Base-by-base conservation (phyloP, 1,140 invertebrate species). In the Limonius californicus region DNA sequence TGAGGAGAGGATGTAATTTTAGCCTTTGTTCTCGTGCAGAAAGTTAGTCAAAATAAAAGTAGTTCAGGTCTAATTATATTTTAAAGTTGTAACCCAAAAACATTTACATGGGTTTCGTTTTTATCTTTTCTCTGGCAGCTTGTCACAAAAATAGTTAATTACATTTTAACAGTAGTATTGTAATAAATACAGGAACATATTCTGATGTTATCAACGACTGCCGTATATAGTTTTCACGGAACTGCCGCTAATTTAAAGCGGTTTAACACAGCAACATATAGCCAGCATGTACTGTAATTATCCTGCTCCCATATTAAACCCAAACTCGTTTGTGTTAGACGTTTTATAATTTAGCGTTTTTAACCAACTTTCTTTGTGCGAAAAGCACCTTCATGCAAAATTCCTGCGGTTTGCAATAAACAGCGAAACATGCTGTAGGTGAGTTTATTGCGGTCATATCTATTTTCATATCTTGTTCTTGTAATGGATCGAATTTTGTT, bases 161-260 rank as follows among this genome's bases (percentile, higher is more conserved):
- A 43, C 63, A 59, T 64, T 59, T 63, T 59, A 65, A 66, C 57
- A 66, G 58, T 63, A 45, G 50, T 59, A 55, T 53, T 43, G 43
- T 57, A 63, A 61, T 66, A 66, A 58, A 59, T 63, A 59, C 39
- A 60, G 57, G 57, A 63, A 54, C 61, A 63, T 59, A 60, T 58
- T 59, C 39, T 32, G 57, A 62, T 66, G 54, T 66, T 59, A 63
- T 59, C 54, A 60, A 23, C 19, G 42, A 61, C 23, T 32, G 59
- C 55, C 59, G 59, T 20, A 47, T 20, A 47, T 47, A 45, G 59
- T 65, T 65, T 50, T 62, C 64, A 65, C 56, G 64, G 60, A 65
- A 62, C 59, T 62, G 55, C 59, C 55, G 59, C 59, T 65, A 65
- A 65, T 65, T 65, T 58, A 47, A 63, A 66, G 57, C 61, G 55